Percentiles rank a stretch among this genome's conserved stretches.
phyloP scores from a whole-genome alignment of 2,797 vertebrate genomes.

The Bothrops alternatus region DNA sequence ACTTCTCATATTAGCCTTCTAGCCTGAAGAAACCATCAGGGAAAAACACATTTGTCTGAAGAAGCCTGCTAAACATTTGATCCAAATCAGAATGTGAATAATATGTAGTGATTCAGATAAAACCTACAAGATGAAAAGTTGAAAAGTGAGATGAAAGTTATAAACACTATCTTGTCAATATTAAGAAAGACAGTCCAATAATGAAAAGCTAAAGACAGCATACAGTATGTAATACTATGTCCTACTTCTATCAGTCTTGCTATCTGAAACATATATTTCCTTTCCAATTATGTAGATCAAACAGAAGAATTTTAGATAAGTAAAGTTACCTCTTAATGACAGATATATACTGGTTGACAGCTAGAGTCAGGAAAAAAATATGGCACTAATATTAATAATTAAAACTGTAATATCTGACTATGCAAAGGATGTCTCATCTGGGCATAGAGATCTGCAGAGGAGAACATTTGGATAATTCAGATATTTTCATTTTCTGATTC shows the following conservation, averaged over 20 bases:
- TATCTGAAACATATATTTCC: not conserved
- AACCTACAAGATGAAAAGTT: not conserved
- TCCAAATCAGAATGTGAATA: not conserved
- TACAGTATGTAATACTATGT: not conserved
- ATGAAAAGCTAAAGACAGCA: not conserved
- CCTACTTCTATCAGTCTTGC: not conserved
- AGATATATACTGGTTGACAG: not conserved
- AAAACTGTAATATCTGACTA: not conserved
- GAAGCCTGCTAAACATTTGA: not conserved
- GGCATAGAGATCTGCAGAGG: not conserved
- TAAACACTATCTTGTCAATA: not conserved
- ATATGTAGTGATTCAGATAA: not conserved
- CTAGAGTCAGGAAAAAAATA: not conserved
- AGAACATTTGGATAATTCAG: not conserved
- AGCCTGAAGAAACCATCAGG: not conserved
- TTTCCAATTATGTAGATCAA: not conserved
- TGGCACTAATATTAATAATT: not conserved
- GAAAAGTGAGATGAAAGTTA: not conserved
- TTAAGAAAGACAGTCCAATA: not conserved
- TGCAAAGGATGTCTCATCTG: not conserved
- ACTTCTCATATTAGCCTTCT: not conserved
- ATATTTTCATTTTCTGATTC: not conserved
- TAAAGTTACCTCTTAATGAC: not conserved
- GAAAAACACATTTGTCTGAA: not conserved
- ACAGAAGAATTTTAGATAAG: not conserved